Base-by-base conservation (phyloP, 2,888 invertebrate genomes). In the Tipula confusa region DNA sequence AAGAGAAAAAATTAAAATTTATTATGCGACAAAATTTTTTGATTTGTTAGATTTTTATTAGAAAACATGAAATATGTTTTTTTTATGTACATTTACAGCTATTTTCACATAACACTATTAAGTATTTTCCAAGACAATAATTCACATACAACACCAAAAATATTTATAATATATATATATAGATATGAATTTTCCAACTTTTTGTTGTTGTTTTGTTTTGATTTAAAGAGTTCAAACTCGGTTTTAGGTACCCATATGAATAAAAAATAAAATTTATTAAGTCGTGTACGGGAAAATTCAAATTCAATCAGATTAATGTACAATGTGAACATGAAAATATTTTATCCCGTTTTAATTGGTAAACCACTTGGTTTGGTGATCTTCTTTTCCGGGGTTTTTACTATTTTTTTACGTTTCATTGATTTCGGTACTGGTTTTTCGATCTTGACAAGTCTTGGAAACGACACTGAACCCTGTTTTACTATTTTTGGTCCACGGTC, bases 11-110 rank as follows among this genome's bases (percentile, higher is more conserved):
- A 64, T 64, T 64, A 64, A 64, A 64, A 64, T 64, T 64, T 64
- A 64, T 64, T 64, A 64, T 64, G 64, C 64, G 64, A 64, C 64
- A 64, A 64, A 64, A 64, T 64, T 64, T n/a, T n/a, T 64, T 64
- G 64, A 64, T 64, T 64, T 64, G 64, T 64, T 64, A 24, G 64
- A 64, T 64, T 18, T 64, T 64, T 64, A 64, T 64, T 64, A 64
- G 64, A 64, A 64, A 64, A 64, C 24, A 64, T 64, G 64, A 64
- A 64, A 64, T 64, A 64, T 64, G 64, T 64, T 64, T 64, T 64
- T 64, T 24, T 24, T 9, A 24, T 24, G 15, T 43, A 43, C 15
- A 43, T 15, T 9, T 24, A 64, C 18, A 64, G 6, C 18, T 2
- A 64, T 43, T 24, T 24, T 24, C 64, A 64, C 24, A 15, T 24